phyloP scores from a whole-genome alignment of 2,797 vertebrate genomes.

The Siniperca undulata region DNA sequence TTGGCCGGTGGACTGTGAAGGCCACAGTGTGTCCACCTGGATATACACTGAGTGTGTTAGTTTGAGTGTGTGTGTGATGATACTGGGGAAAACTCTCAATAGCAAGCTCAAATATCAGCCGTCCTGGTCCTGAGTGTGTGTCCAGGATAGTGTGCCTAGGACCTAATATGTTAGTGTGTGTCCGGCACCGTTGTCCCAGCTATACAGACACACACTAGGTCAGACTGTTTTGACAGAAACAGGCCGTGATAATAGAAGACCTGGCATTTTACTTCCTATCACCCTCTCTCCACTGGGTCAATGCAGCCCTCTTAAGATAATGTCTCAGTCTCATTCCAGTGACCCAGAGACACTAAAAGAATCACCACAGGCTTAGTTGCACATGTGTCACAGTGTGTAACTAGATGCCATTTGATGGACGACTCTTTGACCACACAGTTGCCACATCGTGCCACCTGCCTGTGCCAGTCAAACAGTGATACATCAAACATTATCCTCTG shows the following conservation, averaged over 20 bases:
- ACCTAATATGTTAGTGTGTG: slow-evolving; percentile 36
- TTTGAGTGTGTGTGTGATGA: slow-evolving; percentile 26
- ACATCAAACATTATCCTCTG: slow-evolving; percentile 57
- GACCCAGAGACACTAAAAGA: slow-evolving; percentile 53
- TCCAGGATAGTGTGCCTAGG: slow-evolving; percentile 28
- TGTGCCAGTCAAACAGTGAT: slow-evolving; percentile 65
- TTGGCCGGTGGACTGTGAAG: slow-evolving; percentile 73
- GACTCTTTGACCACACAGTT: slow-evolving; percentile 62
- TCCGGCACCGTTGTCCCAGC: slow-evolving; percentile 43
- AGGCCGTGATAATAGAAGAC: slow-evolving; percentile 65
- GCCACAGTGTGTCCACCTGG: slow-evolving; percentile 44
- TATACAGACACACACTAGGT: slow-evolving; percentile 41
- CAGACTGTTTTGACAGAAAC: slow-evolving; percentile 73
- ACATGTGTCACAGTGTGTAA: slow-evolving; percentile 72
- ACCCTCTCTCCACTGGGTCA: slow-evolving; percentile 41
- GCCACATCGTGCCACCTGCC: slow-evolving; percentile 72
- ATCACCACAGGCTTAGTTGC: slow-evolving; percentile 35
- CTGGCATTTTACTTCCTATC: slow-evolving; percentile 51
- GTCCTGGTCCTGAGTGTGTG: slow-evolving; percentile 11
- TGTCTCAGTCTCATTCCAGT: slow-evolving; percentile 46
- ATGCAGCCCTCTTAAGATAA: slow-evolving; percentile 52
- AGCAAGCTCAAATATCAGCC: slow-evolving; percentile 24
- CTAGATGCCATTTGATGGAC: slow-evolving; percentile 66
- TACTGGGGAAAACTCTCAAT: slow-evolving; percentile 16
- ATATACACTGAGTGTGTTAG: slow-evolving; percentile 20